These are phyloP conservation scores for Pardosa pseudoannulata DNA, from an alignment of 2,888 invertebrate genomes.

Conservation along the genomic window DNA sequence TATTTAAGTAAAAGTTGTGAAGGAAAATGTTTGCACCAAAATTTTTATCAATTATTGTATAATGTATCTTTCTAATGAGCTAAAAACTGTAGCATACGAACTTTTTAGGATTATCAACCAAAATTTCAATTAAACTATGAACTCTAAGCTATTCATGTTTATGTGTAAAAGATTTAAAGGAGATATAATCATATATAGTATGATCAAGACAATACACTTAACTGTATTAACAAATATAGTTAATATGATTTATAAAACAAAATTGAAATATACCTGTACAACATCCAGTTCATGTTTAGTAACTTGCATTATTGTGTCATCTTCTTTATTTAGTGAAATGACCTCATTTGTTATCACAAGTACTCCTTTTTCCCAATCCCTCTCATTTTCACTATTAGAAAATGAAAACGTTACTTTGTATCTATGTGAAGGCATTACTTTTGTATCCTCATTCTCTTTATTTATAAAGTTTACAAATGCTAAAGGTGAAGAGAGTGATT, in stretches of 20 bases:
- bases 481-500: neutral
- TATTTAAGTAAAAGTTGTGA: no score
- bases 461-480: neutral
- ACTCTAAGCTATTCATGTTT: no score
- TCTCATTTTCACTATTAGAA: neutral
- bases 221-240: neutral
- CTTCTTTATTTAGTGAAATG: slow-evolving; percentile 20
- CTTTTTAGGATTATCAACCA: no score
- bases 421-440: slow-evolving; percentile 11
- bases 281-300: slow-evolving; percentile 22
- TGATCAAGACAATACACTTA: no score
- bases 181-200: no score
- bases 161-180: no score
- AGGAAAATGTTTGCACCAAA: no score
- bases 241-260: no score
- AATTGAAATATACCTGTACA: slow-evolving; percentile 42
- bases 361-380: slow-evolving; percentile 37
- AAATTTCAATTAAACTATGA: no score
- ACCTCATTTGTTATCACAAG: slow-evolving; percentile 31
- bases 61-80: no score
- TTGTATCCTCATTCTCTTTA: neutral
- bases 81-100: no score
- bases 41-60: no score
- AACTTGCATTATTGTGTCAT: slow-evolving; percentile 8
- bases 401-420: slow-evolving; percentile 48